phyloP scores from a whole-genome alignment of 2,797 vertebrate genomes.

The Coregonus ussuriensis region DNA sequence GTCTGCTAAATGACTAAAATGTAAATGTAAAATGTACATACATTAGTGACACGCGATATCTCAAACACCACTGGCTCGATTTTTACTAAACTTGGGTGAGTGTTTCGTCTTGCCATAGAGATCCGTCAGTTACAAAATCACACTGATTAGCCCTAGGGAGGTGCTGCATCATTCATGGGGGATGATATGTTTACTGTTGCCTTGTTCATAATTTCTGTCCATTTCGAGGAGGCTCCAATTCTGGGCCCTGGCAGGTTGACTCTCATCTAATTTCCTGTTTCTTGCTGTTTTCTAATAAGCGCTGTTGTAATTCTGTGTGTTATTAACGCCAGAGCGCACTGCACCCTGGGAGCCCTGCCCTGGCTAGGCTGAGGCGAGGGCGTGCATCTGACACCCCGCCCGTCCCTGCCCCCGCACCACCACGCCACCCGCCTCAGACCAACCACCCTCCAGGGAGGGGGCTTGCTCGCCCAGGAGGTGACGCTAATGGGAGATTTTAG shows the following conservation, averaged over 20 bases:
- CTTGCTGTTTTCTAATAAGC: constrained; percentile 68
- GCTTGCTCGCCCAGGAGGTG: constrained; percentile 59
- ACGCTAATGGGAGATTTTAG: constrained; percentile 75
- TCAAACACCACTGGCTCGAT: no score
- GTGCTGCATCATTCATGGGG: no score
- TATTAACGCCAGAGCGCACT: constrained; percentile 48
- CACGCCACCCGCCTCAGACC: constrained; percentile 10
- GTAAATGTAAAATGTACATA: no score
- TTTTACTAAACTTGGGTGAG: no score
- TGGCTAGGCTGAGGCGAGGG: constrained; percentile 58
- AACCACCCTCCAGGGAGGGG: constrained; percentile 38
- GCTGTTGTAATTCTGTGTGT: constrained; percentile 5
- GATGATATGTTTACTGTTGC: background rate
- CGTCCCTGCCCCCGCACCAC: constrained; percentile 2
- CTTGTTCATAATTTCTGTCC: constrained; percentile 28
- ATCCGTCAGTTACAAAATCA: no score
- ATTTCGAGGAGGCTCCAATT: constrained; percentile 38
- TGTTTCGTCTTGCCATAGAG: no score
- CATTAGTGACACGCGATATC: no score
- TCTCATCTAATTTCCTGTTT: constrained; percentile 59
- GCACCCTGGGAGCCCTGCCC: constrained; percentile 44
- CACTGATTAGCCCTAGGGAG: no score
- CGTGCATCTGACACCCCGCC: constrained; percentile 34
- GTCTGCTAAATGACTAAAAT: no score
- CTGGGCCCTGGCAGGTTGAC: constrained; percentile 54